Conservation (phyloP, 2,888 invertebrate genomes). For the Bembecia ichneumoniformis region DNA sequence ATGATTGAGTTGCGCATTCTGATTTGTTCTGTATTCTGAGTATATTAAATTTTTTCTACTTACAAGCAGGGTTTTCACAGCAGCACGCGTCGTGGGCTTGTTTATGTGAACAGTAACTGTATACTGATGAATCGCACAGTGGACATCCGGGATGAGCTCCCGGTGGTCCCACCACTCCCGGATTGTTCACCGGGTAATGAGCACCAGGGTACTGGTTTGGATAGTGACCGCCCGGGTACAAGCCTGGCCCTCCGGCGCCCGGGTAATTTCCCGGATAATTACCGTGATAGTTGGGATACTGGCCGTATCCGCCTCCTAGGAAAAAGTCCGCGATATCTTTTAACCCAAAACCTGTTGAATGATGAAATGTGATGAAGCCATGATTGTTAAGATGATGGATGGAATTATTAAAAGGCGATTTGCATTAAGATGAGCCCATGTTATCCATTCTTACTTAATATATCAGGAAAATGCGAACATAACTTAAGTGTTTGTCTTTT, state of each 20-base stretch:
- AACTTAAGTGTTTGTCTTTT: too few species aligned
- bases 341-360: constrained; percentile 58
- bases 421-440: too few species aligned
- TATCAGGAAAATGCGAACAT: too few species aligned
- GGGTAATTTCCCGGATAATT: constrained; percentile 23
- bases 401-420: too few species aligned
- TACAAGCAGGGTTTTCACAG: constrained; percentile 69
- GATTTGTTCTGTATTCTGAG: too few species aligned
- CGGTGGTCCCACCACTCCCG: constrained; percentile 43
- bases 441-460: too few species aligned
- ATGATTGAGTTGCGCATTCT: too few species aligned
- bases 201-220: constrained; percentile 17
- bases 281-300: constrained; percentile 4
- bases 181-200: constrained; percentile 15
- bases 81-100: constrained; percentile 84
- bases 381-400: constrained; percentile 15
- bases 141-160: constrained; percentile 76
- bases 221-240: constrained; percentile 15
- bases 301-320: constrained; percentile 50
- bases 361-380: constrained; percentile 19
- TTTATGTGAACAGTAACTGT: constrained; percentile 82
- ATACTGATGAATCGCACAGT: constrained; percentile 82
- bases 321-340: constrained; percentile 64
- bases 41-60: constrained; percentile 22
- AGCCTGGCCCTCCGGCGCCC: constrained; percentile 13